Base-by-base conservation (phyloP, 2,113 vertebrate genomes). In the Heterotilapia buettikoferi region DNA sequence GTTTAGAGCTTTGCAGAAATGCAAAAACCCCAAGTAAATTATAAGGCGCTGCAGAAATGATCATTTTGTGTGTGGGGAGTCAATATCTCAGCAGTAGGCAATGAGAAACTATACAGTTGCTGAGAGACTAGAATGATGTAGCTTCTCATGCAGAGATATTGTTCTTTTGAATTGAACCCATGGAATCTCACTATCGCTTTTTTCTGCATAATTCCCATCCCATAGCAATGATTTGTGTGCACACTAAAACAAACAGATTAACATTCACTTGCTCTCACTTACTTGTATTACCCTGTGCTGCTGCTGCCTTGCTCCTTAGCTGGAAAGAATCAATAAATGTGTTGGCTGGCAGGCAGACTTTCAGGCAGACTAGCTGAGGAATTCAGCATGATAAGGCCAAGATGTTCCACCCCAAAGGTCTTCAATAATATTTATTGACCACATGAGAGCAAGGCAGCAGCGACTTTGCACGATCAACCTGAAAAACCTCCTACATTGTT, bases 21-120 rank as follows among this genome's bases (percentile, higher is more conserved):
- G 88, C 85, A 68, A 57, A 68, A 91, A 31, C 36, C 80, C 73
- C 24, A 85, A 87, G 84, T 92, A 89, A 90, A 94, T 92, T 89
- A 92, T 80, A 80, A 66, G 56, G 80, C 9, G 1, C 38, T 6
- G 10, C 53, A 86, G 84, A 90, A 91, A 92, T 89, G 7, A 93
- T 92, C 10, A 83, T 90, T 87, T 90, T 80, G 86, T 59, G 19
- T 87, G 80, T 79, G 59, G 90, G 85, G 91, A 93, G 91, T 91
- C 84, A 84, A 88, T 91, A 87, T 92, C 86, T 88, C 88, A 89
- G 79, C 79, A 59, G 88, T 84, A 9, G 83, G 85, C 79, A 88
- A 88, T 84, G 83, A 89, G 82, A 90, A 80, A 93, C 47, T 76
- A 33, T 71, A 87, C 78, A 88, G 47, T 68, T 80, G 63, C 53